These are phyloP conservation scores for Istiophorus platypterus DNA, from an alignment of 2,113 vertebrate genomes.

Conservation along the genomic window DNA sequence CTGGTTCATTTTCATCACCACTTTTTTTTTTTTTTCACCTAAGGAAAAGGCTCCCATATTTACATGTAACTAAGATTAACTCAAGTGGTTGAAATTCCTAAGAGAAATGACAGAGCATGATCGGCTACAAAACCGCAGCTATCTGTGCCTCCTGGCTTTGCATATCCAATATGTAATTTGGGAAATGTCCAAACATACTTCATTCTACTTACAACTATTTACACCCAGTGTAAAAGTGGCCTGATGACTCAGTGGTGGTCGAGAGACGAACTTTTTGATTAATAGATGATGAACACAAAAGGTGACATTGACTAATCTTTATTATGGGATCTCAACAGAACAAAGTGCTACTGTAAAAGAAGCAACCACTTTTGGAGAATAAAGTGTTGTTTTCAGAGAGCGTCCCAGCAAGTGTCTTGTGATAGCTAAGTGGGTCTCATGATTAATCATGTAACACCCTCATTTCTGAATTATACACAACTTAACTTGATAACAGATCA, in stretches of 20 bases:
- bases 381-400: constrained; percentile 8
- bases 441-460: constrained; percentile 47
- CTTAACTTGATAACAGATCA: constrained; percentile 33
- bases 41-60: not conserved
- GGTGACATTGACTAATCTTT: not conserved
- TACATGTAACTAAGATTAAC: not conserved
- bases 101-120: not conserved
- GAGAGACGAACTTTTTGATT: not conserved
- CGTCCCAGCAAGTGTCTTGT: constrained; percentile 15
- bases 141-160: not conserved
- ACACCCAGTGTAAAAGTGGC: constrained; percentile 19
- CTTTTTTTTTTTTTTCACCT: too few relatives aligned
- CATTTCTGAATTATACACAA: constrained; percentile 35
- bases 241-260: constrained; percentile 12
- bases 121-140: not conserved
- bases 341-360: not conserved
- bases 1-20: not conserved
- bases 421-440: constrained; percentile 25
- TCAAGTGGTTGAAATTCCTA: not conserved
- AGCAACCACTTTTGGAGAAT: constrained; percentile 1
- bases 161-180: constrained; percentile 34
- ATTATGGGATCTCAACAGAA: not conserved
- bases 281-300: not conserved
- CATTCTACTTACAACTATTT: not conserved
- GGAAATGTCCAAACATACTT: constrained; percentile 37